phyloP scores from a whole-genome alignment of 2,888 invertebrate genomes.

The Formica aserva region DNA sequence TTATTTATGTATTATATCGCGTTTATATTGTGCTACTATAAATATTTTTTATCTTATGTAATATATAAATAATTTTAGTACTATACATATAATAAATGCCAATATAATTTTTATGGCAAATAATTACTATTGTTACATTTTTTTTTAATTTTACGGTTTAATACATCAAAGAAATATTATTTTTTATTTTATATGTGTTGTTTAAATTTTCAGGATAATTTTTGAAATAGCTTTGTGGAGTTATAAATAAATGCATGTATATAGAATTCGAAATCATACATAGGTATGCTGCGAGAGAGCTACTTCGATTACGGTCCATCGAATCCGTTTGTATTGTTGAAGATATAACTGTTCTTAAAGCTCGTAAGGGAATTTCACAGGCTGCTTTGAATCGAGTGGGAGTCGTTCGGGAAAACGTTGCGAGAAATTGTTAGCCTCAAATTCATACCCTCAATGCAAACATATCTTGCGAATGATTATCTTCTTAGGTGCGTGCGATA shows the following conservation, averaged over 20 bases:
- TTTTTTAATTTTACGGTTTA: background rate
- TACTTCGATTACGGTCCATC: constrained; percentile 66
- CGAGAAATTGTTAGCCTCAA: constrained; percentile 72
- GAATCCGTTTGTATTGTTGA: constrained; percentile 46
- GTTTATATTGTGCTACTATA: background rate
- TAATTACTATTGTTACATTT: constrained; percentile 12
- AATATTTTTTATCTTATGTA: background rate
- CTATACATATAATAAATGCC: constrained; percentile 18
- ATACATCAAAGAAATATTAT: constrained; percentile 9
- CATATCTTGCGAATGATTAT: constrained; percentile 74
- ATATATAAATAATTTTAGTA: constrained; percentile 7
- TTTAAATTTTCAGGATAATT: constrained; percentile 14
- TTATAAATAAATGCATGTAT: constrained; percentile 4
- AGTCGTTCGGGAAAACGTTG: constrained; percentile 73
- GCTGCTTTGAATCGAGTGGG: constrained; percentile 65
- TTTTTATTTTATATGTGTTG: background rate
- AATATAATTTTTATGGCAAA: constrained; percentile 1
- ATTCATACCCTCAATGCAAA: constrained; percentile 66
- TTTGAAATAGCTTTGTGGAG: background rate
- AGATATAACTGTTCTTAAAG: constrained; percentile 71
- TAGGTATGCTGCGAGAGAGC: constrained; percentile 36
- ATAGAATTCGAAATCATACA: background rate
- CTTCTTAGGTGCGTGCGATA: constrained; percentile 60
- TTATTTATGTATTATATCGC: background rate
- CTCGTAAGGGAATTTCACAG: constrained; percentile 75